These are phyloP conservation scores for Gymnothorax reevesii DNA, from an alignment of 2,797 vertebrate genomes.

Conservation along the genomic window DNA sequence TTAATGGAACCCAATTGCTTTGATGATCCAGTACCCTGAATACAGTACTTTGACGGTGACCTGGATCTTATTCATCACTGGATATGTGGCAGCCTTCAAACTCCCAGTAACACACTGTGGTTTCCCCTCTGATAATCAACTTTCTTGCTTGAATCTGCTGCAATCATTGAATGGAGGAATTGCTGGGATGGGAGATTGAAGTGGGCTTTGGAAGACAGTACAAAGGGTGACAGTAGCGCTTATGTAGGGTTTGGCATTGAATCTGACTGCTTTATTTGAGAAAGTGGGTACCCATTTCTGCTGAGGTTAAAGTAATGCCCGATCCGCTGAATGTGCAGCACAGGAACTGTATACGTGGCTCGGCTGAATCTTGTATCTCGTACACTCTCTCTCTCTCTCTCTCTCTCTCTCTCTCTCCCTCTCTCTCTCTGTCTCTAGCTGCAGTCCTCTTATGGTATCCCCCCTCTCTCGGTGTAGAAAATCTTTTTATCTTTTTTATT, in stretches of 20 bases:
- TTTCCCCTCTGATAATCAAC: conserved; percentile 7
- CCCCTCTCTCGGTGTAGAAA: not conserved
- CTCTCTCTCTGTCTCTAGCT: not conserved
- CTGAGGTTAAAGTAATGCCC: not conserved
- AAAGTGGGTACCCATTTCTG: conserved; percentile 29
- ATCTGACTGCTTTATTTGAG: conserved; percentile 24
- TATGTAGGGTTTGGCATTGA: not conserved
- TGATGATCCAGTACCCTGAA: too few species aligned
- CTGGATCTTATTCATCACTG: too few species aligned
- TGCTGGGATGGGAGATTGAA: not conserved
- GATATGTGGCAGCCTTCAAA: too few species aligned
- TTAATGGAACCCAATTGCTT: too few species aligned
- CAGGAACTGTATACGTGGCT: not conserved
- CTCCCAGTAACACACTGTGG: too few species aligned
- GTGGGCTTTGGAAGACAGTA: not conserved
- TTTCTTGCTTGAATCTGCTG: conserved; percentile 10
- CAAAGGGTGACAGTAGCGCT: not conserved
- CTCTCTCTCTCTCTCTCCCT: conserved; percentile 27
- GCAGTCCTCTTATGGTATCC: too few species aligned
- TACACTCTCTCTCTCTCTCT: conserved; percentile 1
- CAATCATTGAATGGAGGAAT: not conserved
- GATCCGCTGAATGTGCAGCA: conserved; percentile 3
- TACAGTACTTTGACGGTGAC: too few species aligned
- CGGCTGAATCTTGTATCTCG: conserved; percentile 24
- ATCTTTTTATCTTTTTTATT: not conserved